Percentiles rank a stretch among this genome's conserved stretches.
phyloP scores from a whole-genome alignment of 2,888 invertebrate genomes.

The Disparrhopalites patrizii region DNA sequence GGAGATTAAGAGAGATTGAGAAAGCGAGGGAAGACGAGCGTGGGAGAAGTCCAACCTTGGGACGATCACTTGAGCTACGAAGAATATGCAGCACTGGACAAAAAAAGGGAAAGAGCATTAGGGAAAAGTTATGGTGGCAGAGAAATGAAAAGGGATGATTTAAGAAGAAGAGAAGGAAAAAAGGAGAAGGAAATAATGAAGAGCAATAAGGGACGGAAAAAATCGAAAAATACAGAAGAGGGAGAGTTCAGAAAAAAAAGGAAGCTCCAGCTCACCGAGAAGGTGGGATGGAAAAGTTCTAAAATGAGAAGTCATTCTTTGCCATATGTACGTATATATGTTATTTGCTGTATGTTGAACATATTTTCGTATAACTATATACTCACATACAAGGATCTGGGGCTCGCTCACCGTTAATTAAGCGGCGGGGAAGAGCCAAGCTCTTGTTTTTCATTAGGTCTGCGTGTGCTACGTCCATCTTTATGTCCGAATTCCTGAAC shows the following conservation, averaged over 20 bases:
- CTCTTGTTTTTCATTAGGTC: slow-evolving; percentile 25
- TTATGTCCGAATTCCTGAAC: slow-evolving; percentile 21
- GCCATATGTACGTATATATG: slow-evolving; percentile 7
- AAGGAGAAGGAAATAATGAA: neutral
- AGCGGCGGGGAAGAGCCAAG: slow-evolving; percentile 18
- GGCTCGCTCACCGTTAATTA: slow-evolving; percentile 20
- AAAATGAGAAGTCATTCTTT: slow-evolving; percentile 4
- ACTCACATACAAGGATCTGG: no score
- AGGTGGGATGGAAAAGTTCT: neutral
- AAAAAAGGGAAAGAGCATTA: no score
- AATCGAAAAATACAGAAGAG: neutral
- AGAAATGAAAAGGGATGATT: neutral
- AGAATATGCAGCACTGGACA: no score
- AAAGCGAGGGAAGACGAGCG: no score
- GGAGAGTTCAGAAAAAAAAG: neutral
- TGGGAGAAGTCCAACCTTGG: no score
- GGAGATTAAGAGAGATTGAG: neutral
- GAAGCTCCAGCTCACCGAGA: neutral
- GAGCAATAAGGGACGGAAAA: neutral
- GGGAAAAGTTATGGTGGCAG: no score
- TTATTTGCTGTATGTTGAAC: no score
- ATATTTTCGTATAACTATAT: no score
- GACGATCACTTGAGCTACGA: no score
- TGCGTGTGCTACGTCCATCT: slow-evolving; percentile 28
- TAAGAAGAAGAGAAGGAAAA: neutral